Conservation (phyloP, 2,888 invertebrate species). For the Acronicta aceris region DNA sequence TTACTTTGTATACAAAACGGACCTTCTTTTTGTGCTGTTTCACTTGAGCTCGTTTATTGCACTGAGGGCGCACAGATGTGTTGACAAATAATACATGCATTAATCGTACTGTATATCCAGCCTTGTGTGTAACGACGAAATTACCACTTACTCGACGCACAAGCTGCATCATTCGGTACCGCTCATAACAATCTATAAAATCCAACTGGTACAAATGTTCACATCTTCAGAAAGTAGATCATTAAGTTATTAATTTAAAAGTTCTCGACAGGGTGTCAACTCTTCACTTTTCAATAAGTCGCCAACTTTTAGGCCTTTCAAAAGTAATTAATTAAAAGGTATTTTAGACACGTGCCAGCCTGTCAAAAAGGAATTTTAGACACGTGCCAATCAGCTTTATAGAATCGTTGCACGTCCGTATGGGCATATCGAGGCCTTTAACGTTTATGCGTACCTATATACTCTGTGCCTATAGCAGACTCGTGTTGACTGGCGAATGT, state of each 20-base stretch:
- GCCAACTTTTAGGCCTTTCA: conserved; percentile 3
- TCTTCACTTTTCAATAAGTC: neutral
- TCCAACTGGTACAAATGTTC: neutral
- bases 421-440: too few species aligned
- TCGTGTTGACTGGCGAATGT: conserved; percentile 18
- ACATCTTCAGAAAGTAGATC: neutral
- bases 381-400: conserved; percentile 41
- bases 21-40: conserved; percentile 60
- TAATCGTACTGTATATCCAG: conserved; percentile 23
- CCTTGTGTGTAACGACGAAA: conserved; percentile 7
- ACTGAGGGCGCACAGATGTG: conserved; percentile 50
- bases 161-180: too few species aligned
- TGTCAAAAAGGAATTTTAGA: conserved; percentile 15
- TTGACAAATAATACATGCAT: conserved; percentile 37
- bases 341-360: neutral
- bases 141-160: conserved; percentile 4
- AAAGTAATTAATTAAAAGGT: conserved; percentile 4
- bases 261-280: conserved; percentile 4
- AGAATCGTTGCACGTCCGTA: conserved; percentile 45
- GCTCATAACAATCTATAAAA: neutral
- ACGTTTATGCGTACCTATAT: too few species aligned
- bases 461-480: conserved; percentile 13
- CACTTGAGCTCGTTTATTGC: conserved; percentile 61
- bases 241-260: conserved; percentile 2
- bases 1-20: conserved; percentile 59